Percentiles rank a stretch among this genome's conserved stretches.
phyloP scores from a whole-genome alignment of 2,888 invertebrate genomes.

The Quadroppia sp. region DNA sequence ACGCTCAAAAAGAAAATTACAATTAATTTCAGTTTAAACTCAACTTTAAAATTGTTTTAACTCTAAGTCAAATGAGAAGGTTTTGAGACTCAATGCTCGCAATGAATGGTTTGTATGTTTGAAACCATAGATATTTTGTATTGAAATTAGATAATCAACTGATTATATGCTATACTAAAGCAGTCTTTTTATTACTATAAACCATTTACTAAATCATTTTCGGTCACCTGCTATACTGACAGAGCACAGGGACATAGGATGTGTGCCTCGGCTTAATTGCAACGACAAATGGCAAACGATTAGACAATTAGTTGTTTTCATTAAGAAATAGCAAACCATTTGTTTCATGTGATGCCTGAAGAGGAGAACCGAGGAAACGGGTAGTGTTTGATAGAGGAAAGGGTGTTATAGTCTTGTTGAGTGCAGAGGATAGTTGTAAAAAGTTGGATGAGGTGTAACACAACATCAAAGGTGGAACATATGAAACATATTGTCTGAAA shows the following conservation, averaged over 20 bases:
- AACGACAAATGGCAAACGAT: constrained; percentile 19
- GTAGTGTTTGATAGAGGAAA: background rate
- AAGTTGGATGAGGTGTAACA: background rate
- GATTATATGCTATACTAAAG: too few relatives aligned
- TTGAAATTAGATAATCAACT: too few relatives aligned
- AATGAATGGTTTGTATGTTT: too few relatives aligned
- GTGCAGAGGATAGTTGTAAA: background rate
- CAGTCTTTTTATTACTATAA: background rate
- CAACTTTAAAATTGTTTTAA: too few relatives aligned
- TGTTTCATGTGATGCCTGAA: too few relatives aligned
- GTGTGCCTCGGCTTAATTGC: background rate
- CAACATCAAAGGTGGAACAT: background rate
- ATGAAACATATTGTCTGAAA: background rate
- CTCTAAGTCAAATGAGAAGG: background rate
- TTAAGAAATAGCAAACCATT: too few relatives aligned
- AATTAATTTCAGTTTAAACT: background rate
- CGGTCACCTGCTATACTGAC: constrained; percentile 8
- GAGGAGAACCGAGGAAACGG: too few relatives aligned
- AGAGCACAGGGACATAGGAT: too few relatives aligned
- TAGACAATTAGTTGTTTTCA: background rate
- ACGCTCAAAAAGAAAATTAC: background rate
- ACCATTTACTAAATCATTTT: background rate
- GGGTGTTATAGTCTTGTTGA: background rate
- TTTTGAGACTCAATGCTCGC: too few relatives aligned
- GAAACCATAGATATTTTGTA: too few relatives aligned